These are phyloP conservation scores for Myripristis murdjan DNA, from an alignment of 2,797 vertebrate species.

Conservation along the genomic window DNA sequence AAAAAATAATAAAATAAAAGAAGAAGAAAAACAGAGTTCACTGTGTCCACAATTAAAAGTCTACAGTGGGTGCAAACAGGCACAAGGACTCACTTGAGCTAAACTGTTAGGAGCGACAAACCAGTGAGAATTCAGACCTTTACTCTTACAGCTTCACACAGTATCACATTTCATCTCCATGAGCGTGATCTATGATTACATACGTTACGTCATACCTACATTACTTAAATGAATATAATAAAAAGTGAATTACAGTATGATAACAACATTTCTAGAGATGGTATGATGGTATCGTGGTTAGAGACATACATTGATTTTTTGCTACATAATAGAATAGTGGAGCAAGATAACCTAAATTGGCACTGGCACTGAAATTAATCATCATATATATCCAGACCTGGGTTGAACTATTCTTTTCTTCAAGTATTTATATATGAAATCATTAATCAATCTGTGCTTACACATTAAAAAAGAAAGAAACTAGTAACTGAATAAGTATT, in stretches of 20 bases:
- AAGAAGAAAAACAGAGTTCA: conserved; percentile 3
- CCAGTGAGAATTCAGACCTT: conserved; percentile 26
- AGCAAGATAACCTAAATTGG: neutral
- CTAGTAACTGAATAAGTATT: too few relatives aligned
- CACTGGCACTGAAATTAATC: neutral
- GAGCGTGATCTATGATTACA: neutral
- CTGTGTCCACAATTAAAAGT: conserved; percentile 28
- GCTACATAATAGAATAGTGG: neutral
- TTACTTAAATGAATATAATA: neutral
- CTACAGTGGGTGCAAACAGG: conserved; percentile 35
- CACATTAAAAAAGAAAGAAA: too few relatives aligned
- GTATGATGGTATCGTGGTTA: neutral
- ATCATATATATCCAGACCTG: too few relatives aligned
- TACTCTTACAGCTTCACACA: conserved; percentile 15
- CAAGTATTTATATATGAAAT: too few relatives aligned
- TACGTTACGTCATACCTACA: conserved; percentile 18
- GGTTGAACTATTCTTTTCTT: too few relatives aligned
- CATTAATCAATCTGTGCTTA: too few relatives aligned
- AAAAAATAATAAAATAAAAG: too few relatives aligned
- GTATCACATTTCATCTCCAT: conserved; percentile 7
- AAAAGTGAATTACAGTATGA: neutral
- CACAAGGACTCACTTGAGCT: conserved; percentile 36
- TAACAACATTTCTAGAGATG: neutral
- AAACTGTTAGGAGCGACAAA: conserved; percentile 31
- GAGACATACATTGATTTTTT: too few relatives aligned